Base-by-base conservation (phyloP, 2,113 vertebrate genomes). In the Hystrix brachyura region DNA sequence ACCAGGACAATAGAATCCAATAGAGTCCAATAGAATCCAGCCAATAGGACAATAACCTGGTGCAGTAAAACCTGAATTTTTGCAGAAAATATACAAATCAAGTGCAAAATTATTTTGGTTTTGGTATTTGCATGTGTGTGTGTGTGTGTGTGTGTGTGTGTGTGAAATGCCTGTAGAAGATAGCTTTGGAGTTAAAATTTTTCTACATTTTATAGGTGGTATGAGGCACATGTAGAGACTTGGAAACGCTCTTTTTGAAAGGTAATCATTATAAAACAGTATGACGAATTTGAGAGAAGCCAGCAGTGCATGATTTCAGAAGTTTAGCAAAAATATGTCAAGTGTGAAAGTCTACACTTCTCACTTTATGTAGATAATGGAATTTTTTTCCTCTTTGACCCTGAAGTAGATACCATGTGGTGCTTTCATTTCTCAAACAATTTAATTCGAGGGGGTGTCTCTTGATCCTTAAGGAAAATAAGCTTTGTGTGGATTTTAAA, bases 221-320 rank as follows among this genome's bases (percentile, higher is more conserved):
- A 81, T 21, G 86, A 78, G 59, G 29, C 43, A 21, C 83, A 43
- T 34, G 60, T 60, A 32, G 87, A 90, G 64, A 76, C 74, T 76
- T 87, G 95, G 79, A 87, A 67, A 43, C 10, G 18, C 21, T 59
- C 14, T 72, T 69, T 85, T 25, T 46, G 83, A 53, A 92, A 80
- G 38, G 87, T 78, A 57, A 94, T 88, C 48, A 51, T 93, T 97
- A 91, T 46, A 93, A 91, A 94, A 71, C 12, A 27, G 69, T 81
- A 43, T 79, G 83, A 80, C 46, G 65, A 43, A 59, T 74, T 76
- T 69, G 57, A 72, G 51, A 84, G 74, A 94, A 78, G 38, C 57
- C 90, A 53, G 55, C 38, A 65, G 57, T 82, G 79, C 72, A 82
- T 48, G 48, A 79, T 89, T 95, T 93, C 62, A 82, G 62, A 72